Conservation (phyloP, 92 coral and sea anemone genomes). For the Porites evermanni region DNA sequence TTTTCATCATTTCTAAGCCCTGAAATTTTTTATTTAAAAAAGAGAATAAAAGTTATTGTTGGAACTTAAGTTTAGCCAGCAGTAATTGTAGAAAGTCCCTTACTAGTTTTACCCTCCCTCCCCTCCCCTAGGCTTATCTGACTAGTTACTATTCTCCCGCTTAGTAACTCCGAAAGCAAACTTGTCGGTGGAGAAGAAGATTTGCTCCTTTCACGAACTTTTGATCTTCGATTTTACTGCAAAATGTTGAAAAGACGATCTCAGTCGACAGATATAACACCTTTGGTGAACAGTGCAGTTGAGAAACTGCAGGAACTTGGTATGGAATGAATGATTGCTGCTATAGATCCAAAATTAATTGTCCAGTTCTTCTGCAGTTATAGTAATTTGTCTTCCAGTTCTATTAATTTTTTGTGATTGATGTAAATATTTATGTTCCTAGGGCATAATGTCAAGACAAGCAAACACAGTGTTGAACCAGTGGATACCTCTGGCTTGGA, state of each 20-base stretch:
- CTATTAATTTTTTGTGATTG: background rate
- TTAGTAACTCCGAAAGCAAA: background rate
- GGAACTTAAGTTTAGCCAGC: background rate
- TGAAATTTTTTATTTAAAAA: background rate
- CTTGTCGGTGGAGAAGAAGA: background rate
- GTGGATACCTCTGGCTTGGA: conserved; percentile 75
- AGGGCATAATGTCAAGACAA: conserved; percentile 50
- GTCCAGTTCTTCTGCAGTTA: background rate
- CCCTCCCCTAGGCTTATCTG: background rate
- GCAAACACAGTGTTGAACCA: conserved; percentile 45
- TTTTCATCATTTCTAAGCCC: background rate
- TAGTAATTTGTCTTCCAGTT: background rate
- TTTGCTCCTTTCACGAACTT: background rate
- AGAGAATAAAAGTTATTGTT: background rate
- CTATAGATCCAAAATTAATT: background rate
- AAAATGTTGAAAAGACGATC: conserved; percentile 76
- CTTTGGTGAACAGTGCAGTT: conserved; percentile 85
- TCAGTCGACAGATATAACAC: conserved; percentile 85
- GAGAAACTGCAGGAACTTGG: conserved; percentile 89
- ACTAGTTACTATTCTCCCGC: conserved; percentile 20
- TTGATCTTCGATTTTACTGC: background rate
- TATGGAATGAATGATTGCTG: conserved; percentile 1
- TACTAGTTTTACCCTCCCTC: conserved; percentile 7
- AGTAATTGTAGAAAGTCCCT: background rate
- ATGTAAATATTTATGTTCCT: background rate